Base-by-base conservation (phyloP, 2,797 vertebrate species). In the Oreochromis grahami region DNA sequence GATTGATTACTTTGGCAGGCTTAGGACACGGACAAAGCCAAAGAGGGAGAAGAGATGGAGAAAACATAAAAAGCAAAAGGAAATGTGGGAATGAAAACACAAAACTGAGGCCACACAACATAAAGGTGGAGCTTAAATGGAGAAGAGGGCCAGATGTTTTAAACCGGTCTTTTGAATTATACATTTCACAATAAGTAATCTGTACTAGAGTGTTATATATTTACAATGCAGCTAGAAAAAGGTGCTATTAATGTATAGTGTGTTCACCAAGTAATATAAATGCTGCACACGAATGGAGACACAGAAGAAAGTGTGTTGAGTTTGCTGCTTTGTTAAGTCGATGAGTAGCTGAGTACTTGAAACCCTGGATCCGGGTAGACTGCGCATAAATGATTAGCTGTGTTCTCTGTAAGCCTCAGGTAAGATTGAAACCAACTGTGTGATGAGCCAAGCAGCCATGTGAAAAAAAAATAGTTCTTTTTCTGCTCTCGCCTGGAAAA, bases 1-100 rank as follows among this genome's bases (percentile, higher is more conserved):
- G 86, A 94, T 89, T 88, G 91, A 94, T 93, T 85, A 84, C 84
- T 38, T 51, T 34, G 83, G 88, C 83, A 80, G 82, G 81, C 77
- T 88, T 17, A 38, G 78, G 65, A 78, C 48, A 80, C 78, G 90
- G 68, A 89, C 79, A 83, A 85, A 89, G 85, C 80, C 36, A 13
- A 68, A 76, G 45, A 55, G 43, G 76, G 78, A 83, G 82, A 81
- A 86, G 43, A 32, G 32, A 88, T 6, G 36, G 32, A 52, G 12
- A 52, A 52, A 82, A 86, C 5, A 74, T n/a, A 48, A 43, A 77
- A 74, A 83, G 80, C 43, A 81, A 79, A 77, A 70, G 74, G 12
- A 77, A 70, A 63, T 15, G 17, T 19, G 32, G 15, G n/a, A 84
- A 68, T 77, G 38, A 77, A 83, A 86, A 83, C 32, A 72, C 48